These are phyloP conservation scores for Scaeva pyrastri DNA, from an alignment of 2,888 invertebrate species.

Conservation along the genomic window DNA sequence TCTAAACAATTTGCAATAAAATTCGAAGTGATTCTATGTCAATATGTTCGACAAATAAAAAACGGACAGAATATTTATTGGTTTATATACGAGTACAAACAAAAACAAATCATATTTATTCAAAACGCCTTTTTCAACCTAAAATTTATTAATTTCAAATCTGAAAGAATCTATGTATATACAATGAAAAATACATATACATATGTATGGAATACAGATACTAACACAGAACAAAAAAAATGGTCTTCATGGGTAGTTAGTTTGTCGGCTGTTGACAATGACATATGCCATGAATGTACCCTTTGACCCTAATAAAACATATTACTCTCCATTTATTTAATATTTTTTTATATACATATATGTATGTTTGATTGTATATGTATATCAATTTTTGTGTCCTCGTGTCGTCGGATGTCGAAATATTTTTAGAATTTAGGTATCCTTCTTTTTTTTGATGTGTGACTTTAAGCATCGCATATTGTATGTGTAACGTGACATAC, in stretches of 20 bases:
- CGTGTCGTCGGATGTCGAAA: neutral
- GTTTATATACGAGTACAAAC: too few relatives aligned
- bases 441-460: neutral
- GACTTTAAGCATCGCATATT: too few relatives aligned
- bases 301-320: constrained; percentile 73
- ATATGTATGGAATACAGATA: neutral
- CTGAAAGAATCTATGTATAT: constrained; percentile 35
- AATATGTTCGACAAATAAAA: neutral
- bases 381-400: neutral
- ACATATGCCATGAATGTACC: constrained; percentile 70
- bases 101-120: constrained; percentile 25
- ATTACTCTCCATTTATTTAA: constrained; percentile 21
- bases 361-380: too few relatives aligned
- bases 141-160: constrained; percentile 70
- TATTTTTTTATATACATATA: neutral
- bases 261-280: constrained; percentile 74
- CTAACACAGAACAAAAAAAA: too few relatives aligned
- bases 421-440: constrained; percentile 3
- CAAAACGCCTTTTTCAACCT: constrained; percentile 5
- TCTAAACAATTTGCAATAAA: too few relatives aligned
- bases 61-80: neutral
- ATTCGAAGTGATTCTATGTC: too few relatives aligned
- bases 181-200: constrained; percentile 49
- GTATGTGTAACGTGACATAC: neutral
- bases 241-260: constrained; percentile 59